These are phyloP conservation scores for Drosophila engyochracea DNA, from an alignment of 2,888 invertebrate genomes.

Conservation along the genomic window DNA sequence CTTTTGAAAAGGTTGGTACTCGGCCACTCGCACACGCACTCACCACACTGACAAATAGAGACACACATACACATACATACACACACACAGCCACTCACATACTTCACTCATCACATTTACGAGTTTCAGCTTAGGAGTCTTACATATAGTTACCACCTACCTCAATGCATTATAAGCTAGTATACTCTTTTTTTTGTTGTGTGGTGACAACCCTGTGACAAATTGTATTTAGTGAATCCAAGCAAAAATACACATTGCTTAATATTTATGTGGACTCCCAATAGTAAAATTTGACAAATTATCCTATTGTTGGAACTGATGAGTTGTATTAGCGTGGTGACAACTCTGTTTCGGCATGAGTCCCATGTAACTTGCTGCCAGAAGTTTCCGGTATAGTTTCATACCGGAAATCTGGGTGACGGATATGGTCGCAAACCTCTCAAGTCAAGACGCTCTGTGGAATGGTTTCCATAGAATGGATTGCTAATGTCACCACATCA, in stretches of 20 bases:
- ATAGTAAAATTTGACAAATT: neutral
- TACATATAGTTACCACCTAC: neutral
- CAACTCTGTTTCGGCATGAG: neutral
- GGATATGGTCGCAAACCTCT: neutral
- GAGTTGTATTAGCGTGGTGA: neutral
- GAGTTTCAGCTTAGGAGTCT: neutral
- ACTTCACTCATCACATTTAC: neutral
- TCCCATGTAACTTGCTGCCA: no score
- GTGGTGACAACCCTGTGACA: neutral
- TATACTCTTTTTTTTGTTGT: neutral
- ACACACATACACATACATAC: neutral
- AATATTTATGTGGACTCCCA: neutral
- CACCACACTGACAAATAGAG: neutral
- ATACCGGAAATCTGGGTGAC: neutral
- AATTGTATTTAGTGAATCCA: neutral
- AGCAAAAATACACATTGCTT: neutral
- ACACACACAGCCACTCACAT: neutral
- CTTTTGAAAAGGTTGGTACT: constrained; percentile 91
- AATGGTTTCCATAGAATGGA: neutral
- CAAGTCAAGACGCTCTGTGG: neutral
- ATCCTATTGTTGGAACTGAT: neutral
- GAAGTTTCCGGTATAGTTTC: neutral
- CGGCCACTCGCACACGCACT: constrained; percentile 24
- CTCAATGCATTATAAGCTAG: neutral
- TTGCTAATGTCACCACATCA: neutral